phyloP scores from a whole-genome alignment of 2,113 vertebrate genomes.

The Oophaga pumilio region DNA sequence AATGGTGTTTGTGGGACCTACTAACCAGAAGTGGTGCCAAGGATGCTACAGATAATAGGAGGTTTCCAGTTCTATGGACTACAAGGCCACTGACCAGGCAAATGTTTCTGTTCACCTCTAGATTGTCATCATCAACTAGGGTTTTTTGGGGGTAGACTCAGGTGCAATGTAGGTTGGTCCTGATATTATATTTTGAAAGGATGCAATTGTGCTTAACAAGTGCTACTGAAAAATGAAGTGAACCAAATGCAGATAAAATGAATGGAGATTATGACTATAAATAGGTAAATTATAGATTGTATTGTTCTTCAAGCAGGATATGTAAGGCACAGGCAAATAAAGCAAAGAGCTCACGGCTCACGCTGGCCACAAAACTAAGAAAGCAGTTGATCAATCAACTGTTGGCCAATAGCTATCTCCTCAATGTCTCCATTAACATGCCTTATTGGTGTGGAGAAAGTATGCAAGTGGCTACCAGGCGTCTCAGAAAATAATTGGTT shows the following conservation, averaged over 20 bases:
- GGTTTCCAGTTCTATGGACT: too few relatives aligned
- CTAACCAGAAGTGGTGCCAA: too few relatives aligned
- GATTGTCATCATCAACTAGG: neutral
- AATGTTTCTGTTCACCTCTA: too few relatives aligned
- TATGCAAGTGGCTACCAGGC: too few relatives aligned
- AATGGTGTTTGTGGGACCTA: too few relatives aligned
- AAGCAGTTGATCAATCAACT: neutral
- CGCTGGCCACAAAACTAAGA: neutral
- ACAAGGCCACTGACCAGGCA: too few relatives aligned
- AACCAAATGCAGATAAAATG: neutral
- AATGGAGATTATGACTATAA: neutral
- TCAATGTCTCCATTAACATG: too few relatives aligned
- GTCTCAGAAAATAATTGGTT: too few relatives aligned
- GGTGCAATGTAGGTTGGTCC: neutral
- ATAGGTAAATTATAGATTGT: neutral
- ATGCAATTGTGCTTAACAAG: neutral
- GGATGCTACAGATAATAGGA: too few relatives aligned
- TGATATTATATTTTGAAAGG: neutral
- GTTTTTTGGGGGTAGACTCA: neutral
- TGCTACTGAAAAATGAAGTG: neutral
- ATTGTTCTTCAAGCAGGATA: neutral
- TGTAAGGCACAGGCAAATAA: neutral
- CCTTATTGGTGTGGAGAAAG: too few relatives aligned
- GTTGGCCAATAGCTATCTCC: too few relatives aligned
- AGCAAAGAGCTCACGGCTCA: neutral